Percentiles rank a stretch among this genome's conserved stretches.
Conservation (phyloP, 2,113 vertebrate genomes). For the Eupsittula cactorum region DNA sequence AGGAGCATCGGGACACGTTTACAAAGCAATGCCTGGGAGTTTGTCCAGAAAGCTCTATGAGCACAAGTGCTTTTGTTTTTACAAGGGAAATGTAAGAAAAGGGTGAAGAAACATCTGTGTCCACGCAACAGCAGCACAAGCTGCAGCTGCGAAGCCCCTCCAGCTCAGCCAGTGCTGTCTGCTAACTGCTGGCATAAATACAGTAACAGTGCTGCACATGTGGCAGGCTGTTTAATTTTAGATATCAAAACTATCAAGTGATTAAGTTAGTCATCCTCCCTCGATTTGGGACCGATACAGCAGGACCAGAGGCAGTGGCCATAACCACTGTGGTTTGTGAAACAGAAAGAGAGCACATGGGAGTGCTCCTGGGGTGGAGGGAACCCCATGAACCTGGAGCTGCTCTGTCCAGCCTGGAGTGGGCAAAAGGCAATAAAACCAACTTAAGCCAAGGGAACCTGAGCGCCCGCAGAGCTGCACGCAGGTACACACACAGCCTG, state of each 20-base stretch:
- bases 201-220: conserved; percentile 49
- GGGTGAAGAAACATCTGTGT: conserved; percentile 1
- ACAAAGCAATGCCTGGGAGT: not conserved
- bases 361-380: fast-evolving
- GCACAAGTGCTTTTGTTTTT: not conserved
- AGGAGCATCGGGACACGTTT: not conserved
- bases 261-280: conserved; percentile 67
- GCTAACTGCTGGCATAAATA: conserved; percentile 54
- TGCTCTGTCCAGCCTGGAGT: not conserved
- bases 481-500: fast-evolving
- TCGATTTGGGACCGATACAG: conserved; percentile 62
- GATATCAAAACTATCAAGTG: conserved; percentile 67
- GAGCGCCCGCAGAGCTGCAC: not conserved
- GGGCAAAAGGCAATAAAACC: not conserved
- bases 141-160: conserved; percentile 16
- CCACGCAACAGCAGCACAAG: not conserved
- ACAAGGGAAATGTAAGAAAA: not conserved
- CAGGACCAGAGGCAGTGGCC: conserved; percentile 56
- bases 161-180: not conserved
- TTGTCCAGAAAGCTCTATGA: not conserved
- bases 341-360: not conserved
- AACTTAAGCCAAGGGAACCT: not conserved
- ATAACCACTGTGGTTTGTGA: conserved; percentile 50
- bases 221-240: conserved; percentile 73
- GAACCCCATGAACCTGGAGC: not conserved